Conservation (phyloP, 2,888 invertebrate species). For the Gymnocheta viridis region DNA sequence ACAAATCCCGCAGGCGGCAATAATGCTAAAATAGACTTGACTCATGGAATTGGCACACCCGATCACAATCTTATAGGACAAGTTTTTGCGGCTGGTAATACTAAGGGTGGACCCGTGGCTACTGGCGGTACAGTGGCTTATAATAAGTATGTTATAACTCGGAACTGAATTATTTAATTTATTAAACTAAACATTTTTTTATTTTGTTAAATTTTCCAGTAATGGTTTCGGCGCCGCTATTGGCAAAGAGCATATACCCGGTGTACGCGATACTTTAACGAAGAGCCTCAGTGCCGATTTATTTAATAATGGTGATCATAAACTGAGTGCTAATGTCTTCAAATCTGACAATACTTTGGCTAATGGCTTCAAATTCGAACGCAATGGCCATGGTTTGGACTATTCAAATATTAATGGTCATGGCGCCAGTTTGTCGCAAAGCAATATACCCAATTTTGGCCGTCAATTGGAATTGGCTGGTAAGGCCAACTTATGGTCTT, state of each 20-base stretch:
- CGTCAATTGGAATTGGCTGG: conserved; percentile 74
- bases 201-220: conserved; percentile 37
- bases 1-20: conserved; percentile 76
- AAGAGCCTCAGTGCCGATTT: conserved; percentile 70
- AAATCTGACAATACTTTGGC: conserved; percentile 77
- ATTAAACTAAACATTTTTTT: not conserved
- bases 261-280: conserved; percentile 69
- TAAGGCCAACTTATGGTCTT: conserved; percentile 74
- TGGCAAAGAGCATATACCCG: conserved; percentile 68
- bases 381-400: conserved; percentile 77
- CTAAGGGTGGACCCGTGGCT: conserved; percentile 69
- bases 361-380: conserved; percentile 78
- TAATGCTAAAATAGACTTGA: conserved; percentile 74
- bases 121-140: conserved; percentile 71
- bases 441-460: conserved; percentile 76
- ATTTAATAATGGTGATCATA: conserved; percentile 76
- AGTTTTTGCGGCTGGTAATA: conserved; percentile 73
- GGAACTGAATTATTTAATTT: too few species aligned
- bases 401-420: conserved; percentile 77
- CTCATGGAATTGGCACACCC: conserved; percentile 75
- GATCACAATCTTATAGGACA: conserved; percentile 76
- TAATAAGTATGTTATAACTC: conserved; percentile 68
- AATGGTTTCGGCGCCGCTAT: conserved; percentile 70
- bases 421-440: conserved; percentile 73
- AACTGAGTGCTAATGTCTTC: conserved; percentile 76